These are phyloP conservation scores for Drosophila fuyamai DNA, from an alignment of 1,140 invertebrate genomes.

Conservation along the genomic window DNA sequence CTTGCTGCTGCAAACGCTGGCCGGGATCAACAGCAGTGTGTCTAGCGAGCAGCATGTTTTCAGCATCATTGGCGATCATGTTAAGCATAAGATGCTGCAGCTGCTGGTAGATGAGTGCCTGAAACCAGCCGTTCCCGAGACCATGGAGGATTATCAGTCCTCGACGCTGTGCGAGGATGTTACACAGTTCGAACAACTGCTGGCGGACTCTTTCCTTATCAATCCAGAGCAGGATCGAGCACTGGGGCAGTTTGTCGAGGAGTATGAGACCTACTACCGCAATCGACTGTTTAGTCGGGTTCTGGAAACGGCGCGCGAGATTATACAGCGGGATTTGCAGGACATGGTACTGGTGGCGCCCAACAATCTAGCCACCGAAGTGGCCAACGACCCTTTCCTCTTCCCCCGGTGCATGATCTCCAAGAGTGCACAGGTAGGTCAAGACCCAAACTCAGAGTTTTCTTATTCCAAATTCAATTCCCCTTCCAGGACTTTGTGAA, in stretches of 20 bases:
- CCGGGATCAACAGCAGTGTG: constrained; percentile 86
- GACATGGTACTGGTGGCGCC: constrained; percentile 88
- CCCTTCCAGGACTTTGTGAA: constrained; percentile 88
- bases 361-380: constrained; percentile 80
- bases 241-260: constrained; percentile 89
- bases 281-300: constrained; percentile 92
- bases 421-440: constrained; percentile 78
- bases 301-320: constrained; percentile 88
- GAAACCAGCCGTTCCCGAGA: constrained; percentile 90
- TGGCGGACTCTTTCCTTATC: constrained; percentile 85
- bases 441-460: background rate
- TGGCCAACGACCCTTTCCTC: constrained; percentile 58
- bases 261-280: constrained; percentile 92
- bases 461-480: background rate
- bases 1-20: constrained; percentile 87
- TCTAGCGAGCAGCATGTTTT: constrained; percentile 86
- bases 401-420: constrained; percentile 89
- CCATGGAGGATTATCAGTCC: constrained; percentile 88
- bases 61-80: constrained; percentile 87
- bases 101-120: constrained; percentile 91
- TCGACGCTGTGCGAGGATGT: constrained; percentile 88
- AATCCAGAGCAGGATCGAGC: constrained; percentile 85
- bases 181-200: constrained; percentile 88
- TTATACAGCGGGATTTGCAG: constrained; percentile 93
- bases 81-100: constrained; percentile 88